Evolutionary conservation across 2,797 vertebrate genomes (phyloP), one percentile per base, ranked within the genome.

Genomic region (Phataginus tetradactyla): DNA sequence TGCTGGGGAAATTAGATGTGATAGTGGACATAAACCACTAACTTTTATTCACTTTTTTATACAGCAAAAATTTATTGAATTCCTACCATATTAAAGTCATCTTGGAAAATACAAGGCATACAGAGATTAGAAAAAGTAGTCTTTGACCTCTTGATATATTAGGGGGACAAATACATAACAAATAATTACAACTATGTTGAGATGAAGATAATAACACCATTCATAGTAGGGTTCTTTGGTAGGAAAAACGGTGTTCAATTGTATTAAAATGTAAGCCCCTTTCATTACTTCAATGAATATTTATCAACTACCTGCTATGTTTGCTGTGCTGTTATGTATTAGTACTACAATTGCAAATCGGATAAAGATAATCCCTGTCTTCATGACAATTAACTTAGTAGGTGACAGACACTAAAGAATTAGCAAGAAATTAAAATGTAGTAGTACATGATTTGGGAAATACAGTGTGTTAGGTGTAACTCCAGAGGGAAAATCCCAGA

Each of bases 21-120:
- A 37, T 51, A 29, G 12, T 42, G 0, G 85, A 20, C 37, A 3
- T 27, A 74, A 71, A 74, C 18, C 17, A 74, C 18, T 75, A 5
- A 53, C 25, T 77, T 92, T 91, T 85, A 91, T 64, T 89, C n/a
- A 74, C n/a, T 85, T 95, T 64, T 87, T 93, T 42, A 85, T 25
- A 86, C 79, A 51, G 74, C 15, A 72, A 42, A 92, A 77, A 80
- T 49, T 4, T 64, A 51, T 39, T 77, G 53, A 84, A 7, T 63
- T 90, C 13, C 37, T 51, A 66, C 4, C 7, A 49, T 45, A 10
- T 78, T 80, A 21, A 83, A 94, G n/a, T 89, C 15, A 79, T 39
- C 15, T 78, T 86, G 39, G 34, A 84, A 71, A 51, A 68, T 32
- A 53, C 3, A 77, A 83, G 25, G 39, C 7, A 55, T 49, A n/a